Conservation (phyloP, 2,113 vertebrate species). For the Colistium nudipinnis region DNA sequence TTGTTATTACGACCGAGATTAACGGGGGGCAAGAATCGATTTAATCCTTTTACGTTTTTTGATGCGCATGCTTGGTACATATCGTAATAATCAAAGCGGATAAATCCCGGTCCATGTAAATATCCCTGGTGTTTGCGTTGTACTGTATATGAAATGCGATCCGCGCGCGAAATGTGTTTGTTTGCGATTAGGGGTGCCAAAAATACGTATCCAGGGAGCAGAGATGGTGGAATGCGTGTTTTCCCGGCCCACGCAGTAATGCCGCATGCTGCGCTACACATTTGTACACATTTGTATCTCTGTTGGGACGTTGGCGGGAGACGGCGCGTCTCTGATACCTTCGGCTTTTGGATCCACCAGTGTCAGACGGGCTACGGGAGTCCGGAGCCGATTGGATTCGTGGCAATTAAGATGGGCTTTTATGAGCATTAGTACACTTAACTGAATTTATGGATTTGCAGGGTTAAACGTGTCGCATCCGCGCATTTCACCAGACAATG, state of each 20-base stretch:
- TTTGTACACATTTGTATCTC: constrained; percentile 42
- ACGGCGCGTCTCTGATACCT: constrained; percentile 31
- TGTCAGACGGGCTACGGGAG: constrained; percentile 35
- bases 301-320: constrained; percentile 60
- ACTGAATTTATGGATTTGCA: background rate
- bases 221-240: constrained; percentile 25
- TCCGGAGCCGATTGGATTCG: constrained; percentile 29
- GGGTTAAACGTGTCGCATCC: background rate
- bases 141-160: constrained; percentile 25
- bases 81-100: background rate
- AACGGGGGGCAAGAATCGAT: background rate
- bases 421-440: background rate
- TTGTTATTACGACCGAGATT: constrained; percentile 21
- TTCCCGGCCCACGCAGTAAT: constrained; percentile 58
- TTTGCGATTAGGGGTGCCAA: constrained; percentile 63
- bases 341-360: constrained; percentile 43
- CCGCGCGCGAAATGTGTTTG: constrained; percentile 47
- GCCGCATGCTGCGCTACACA: constrained; percentile 51
- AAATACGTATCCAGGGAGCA: constrained; percentile 59
- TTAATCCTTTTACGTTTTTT: constrained; percentile 9
- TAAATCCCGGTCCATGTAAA: constrained; percentile 15
- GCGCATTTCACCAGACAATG: constrained; percentile 13
- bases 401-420: background rate
- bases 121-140: constrained; percentile 29
- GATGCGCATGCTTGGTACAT: background rate